Evolutionary conservation across 2,113 vertebrate genomes (phyloP).

Genomic region (Dipodomys ordii): DNA sequence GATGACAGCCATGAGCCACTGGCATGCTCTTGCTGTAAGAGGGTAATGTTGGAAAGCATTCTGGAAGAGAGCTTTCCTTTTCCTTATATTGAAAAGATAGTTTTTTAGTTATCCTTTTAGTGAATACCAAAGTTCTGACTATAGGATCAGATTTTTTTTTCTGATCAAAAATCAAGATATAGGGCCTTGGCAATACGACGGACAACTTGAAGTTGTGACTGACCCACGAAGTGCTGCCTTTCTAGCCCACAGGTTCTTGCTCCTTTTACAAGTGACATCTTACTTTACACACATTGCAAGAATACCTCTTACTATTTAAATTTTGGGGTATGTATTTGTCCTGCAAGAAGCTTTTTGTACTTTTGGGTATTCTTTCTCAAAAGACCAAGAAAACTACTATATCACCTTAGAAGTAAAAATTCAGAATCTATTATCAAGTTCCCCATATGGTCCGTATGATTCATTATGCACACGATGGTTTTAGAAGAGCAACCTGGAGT

Average conservation of each 20-base stretch:
- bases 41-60: neutral
- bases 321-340: neutral
- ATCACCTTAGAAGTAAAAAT: neutral
- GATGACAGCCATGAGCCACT: no score
- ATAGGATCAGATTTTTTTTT: constrained; percentile 45
- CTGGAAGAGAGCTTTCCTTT: neutral
- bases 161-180: neutral
- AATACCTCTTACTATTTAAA: neutral
- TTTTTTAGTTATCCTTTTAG: neutral
- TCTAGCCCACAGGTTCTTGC: neutral
- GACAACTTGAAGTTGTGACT: neutral
- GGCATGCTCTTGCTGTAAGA: neutral
- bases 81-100: neutral
- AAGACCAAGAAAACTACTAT: neutral
- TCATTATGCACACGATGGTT: neutral
- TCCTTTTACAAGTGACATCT: neutral
- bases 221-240: neutral
- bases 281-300: neutral
- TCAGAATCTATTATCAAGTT: neutral
- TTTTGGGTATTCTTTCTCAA: constrained; percentile 10
- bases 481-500: neutral
- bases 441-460: neutral
- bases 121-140: neutral
- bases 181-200: neutral
- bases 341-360: neutral